phyloP scores from a whole-genome alignment of 2,113 vertebrate genomes.

The Phycodurus eques region DNA sequence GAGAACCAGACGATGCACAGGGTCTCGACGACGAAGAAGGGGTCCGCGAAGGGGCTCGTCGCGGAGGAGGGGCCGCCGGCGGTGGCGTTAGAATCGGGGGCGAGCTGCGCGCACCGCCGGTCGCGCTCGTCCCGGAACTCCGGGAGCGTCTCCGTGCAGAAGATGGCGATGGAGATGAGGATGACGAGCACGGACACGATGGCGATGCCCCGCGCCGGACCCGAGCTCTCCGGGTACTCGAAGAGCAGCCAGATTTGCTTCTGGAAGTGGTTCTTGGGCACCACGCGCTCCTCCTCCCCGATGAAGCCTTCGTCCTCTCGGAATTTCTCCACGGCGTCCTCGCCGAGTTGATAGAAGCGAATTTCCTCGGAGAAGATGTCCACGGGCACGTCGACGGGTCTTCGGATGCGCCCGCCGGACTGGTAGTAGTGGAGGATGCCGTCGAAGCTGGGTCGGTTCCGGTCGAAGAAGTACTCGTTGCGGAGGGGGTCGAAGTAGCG shows the following conservation, averaged over 20 bases:
- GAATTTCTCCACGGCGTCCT: constrained; percentile 97
- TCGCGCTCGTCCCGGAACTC: constrained; percentile 92
- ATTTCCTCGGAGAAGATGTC: constrained; percentile 99
- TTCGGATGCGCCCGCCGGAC: constrained; percentile 91
- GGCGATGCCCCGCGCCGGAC: constrained; percentile 91
- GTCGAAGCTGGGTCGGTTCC: constrained; percentile 96
- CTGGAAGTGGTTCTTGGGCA: constrained; percentile 89
- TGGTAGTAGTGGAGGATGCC: constrained; percentile 99
- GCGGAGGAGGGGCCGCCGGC: constrained; percentile 60
- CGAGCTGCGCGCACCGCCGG: constrained; percentile 54
- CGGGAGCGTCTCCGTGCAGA: constrained; percentile 95
- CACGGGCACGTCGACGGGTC: constrained; percentile 95
- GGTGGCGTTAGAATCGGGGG: constrained; percentile 53
- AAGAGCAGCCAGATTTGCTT: constrained; percentile 97
- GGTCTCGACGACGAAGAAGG: constrained; percentile 97
- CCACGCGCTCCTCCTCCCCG: constrained; percentile 90
- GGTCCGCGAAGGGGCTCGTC: constrained; percentile 82
- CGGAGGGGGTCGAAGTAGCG: constrained; percentile 96
- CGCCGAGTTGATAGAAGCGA: constrained; percentile 93
- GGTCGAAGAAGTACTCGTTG: constrained; percentile 97
- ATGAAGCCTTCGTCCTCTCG: constrained; percentile 98
- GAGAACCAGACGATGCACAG: constrained; percentile 99
- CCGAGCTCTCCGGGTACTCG: constrained; percentile 95
- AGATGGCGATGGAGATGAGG: constrained; percentile 96
- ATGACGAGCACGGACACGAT: constrained; percentile 97